Conservation (phyloP, 2,113 vertebrate species). For the Nothoprocta pentlandii region DNA sequence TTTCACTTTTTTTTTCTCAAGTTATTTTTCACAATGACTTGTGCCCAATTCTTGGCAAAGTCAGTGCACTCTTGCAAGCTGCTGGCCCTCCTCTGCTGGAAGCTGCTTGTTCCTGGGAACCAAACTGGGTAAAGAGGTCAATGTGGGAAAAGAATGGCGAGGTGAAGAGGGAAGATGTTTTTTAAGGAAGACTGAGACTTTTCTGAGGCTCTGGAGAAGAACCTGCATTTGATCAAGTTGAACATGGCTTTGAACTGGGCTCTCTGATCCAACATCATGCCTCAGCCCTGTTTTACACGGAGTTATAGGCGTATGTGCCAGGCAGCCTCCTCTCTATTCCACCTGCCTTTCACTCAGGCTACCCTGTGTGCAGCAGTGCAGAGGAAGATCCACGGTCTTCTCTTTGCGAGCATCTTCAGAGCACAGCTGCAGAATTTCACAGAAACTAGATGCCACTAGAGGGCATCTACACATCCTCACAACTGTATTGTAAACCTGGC, state of each 20-base stretch:
- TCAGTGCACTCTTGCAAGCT: not conserved
- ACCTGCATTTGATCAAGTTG: not conserved
- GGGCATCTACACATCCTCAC: slow-evolving; percentile 31
- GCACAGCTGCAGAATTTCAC: not conserved
- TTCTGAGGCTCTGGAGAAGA: not conserved
- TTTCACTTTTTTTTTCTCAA: not conserved
- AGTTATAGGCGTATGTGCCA: not conserved
- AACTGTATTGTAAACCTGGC: not conserved
- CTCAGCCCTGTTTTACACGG: not conserved
- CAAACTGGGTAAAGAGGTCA: not conserved
- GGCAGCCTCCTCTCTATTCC: not conserved
- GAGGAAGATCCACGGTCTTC: not conserved
- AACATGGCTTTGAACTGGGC: not conserved
- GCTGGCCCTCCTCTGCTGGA: not conserved
- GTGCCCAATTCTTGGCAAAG: not conserved
- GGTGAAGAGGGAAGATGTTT: not conserved
- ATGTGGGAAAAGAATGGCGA: not conserved
- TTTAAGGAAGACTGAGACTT: not conserved
- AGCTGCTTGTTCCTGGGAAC: not conserved
- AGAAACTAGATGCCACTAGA: slow-evolving; percentile 46
- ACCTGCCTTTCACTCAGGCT: not conserved
- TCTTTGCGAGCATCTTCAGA: not conserved
- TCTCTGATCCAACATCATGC: no score
- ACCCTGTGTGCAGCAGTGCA: not conserved
- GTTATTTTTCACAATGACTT: not conserved